Base-by-base conservation (phyloP, 1,140 invertebrate species). In the Rhagoletis pomonella region DNA sequence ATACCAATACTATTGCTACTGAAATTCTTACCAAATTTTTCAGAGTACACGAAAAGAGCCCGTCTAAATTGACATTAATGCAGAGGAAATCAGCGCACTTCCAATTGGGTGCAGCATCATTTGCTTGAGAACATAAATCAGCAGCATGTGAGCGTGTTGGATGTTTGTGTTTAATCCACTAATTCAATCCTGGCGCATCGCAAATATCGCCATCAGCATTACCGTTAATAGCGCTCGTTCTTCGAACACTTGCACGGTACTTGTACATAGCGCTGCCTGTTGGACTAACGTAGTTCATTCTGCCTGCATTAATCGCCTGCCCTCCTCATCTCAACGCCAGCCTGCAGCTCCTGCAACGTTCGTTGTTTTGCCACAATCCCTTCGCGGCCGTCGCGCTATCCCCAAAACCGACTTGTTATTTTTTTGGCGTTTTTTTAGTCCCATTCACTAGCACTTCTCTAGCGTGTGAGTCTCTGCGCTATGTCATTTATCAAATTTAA, bases 401-500 rank as follows among this genome's bases (percentile, higher is more conserved):
- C 12, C 5, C 62, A 17, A 17, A 19, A 19, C 42, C 42, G 39
- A 44, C 39, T 47, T 47, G 42, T 44, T 73, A 44, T 73, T 39
- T 81, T 58, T 1, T 58, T 19, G 47, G 19, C 47, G 19, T 55
- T 81, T 55, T 81, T 81, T 19, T 55, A 55, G 5, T 6, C 19
- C n/a, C 10, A 10, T 81, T n/a, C 3, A 55, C 12, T 58, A 5
- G 6, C 29, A 7, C 17, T 42, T 42, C 17, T 55, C 7, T 81
- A 4, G 64, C 73, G n/a, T 3, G 73, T 55, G 73, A 19, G 73
- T 3, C 47, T 3, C 50, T 50, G 9, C 47, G 17, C 47, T 14
- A 29, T 81, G 50, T 55, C n/a, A 81, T 81, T 81, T 81, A 81
- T 81, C 47, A 81, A 58, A 81, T 81, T 81, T 81, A 81, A 81